phyloP scores from a whole-genome alignment of 2,797 vertebrate species.

The Sorex maritimensis region DNA sequence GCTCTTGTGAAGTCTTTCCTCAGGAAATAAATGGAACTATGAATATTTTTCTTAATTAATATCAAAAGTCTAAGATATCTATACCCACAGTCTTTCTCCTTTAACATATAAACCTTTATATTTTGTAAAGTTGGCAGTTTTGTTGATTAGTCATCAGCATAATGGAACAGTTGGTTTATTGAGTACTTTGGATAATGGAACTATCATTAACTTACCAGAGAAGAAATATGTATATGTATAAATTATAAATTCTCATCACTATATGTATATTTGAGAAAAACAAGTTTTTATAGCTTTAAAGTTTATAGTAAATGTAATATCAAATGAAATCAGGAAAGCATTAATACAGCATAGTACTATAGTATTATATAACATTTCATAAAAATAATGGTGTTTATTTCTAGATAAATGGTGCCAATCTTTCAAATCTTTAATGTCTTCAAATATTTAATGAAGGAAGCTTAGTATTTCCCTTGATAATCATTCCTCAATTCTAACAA shows the following conservation, averaged over 20 bases:
- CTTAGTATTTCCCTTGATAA: constrained; percentile 55
- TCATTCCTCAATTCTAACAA: constrained; percentile 29
- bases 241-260: constrained; percentile 20
- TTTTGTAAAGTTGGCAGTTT: constrained; percentile 61
- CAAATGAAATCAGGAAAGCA: constrained; percentile 46
- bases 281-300: constrained; percentile 5
- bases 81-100: constrained; percentile 64
- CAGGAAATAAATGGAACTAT: neutral
- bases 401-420: neutral
- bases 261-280: constrained; percentile 41
- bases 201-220: constrained; percentile 18
- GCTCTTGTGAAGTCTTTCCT: neutral
- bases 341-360: neutral
- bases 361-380: constrained; percentile 4
- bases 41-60: constrained; percentile 69
- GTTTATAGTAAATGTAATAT: constrained; percentile 37
- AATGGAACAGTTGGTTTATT: constrained; percentile 73
- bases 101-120: constrained; percentile 40
- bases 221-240: neutral
- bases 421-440: constrained; percentile 23
- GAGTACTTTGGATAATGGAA: constrained; percentile 46
- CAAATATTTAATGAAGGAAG: constrained; percentile 41
- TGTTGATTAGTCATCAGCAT: constrained; percentile 52
- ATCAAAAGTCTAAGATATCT: constrained; percentile 36
- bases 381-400: constrained; percentile 37